These are phyloP conservation scores for Callithrix jacchus DNA, from an alignment of 2,113 vertebrate genomes.

Conservation along the genomic window DNA sequence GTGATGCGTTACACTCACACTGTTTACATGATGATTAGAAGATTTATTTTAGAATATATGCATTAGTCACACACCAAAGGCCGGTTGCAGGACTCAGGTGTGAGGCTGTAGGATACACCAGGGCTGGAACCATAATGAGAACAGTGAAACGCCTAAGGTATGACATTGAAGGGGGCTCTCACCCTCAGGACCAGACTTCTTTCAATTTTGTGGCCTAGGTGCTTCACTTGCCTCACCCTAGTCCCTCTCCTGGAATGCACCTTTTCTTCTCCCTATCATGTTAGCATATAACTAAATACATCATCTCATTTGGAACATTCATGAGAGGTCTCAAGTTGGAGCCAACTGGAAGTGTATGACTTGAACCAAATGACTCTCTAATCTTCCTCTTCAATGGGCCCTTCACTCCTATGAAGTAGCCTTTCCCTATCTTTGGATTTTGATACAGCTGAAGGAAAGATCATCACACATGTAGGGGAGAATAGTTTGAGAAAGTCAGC, in stretches of 20 bases:
- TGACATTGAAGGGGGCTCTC: not conserved
- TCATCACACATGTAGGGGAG: not conserved
- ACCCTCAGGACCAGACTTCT: not conserved
- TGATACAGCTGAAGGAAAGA: not conserved
- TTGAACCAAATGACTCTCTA: not conserved
- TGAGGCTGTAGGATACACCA: not conserved
- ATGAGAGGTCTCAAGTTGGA: not conserved
- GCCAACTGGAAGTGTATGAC: not conserved
- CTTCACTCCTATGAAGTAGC: not conserved
- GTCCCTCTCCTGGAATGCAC: not conserved
- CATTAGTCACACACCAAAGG: not conserved
- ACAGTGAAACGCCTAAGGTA: accelerated
- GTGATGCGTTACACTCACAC: not conserved
- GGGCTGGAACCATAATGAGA: not conserved
- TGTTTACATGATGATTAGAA: not conserved
- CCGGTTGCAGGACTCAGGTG: not conserved
- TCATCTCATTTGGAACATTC: not conserved
- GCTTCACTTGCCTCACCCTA: not conserved
- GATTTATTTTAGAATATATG: not conserved
- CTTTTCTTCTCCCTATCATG: not conserved
- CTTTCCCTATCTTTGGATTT: not conserved
- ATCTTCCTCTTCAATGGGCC: not conserved
- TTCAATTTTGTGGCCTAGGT: accelerated
- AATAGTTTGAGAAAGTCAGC: not conserved
- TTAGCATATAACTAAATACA: not conserved